These are phyloP conservation scores for Clarias batrachus DNA, from an alignment of 2,113 vertebrate genomes.

Conservation along the genomic window DNA sequence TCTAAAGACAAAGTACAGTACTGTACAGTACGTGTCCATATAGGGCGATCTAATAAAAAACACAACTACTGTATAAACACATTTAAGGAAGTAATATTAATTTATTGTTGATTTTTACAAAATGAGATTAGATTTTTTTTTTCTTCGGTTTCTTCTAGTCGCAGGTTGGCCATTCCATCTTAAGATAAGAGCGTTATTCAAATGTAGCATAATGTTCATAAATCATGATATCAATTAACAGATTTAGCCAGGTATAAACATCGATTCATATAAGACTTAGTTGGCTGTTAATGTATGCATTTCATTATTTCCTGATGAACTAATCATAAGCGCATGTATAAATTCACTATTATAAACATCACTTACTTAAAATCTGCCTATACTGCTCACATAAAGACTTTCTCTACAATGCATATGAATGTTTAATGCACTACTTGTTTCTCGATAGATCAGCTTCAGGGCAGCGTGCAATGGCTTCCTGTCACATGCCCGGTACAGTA, in stretches of 20 bases:
- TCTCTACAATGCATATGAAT: neutral
- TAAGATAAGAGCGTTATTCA: neutral
- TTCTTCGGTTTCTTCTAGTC: neutral
- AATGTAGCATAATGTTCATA: neutral
- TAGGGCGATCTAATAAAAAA: neutral
- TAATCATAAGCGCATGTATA: neutral
- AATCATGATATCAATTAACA: neutral
- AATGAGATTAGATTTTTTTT: neutral
- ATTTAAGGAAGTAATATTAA: neutral
- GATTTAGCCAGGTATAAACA: neutral
- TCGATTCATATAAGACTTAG: neutral
- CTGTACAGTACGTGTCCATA: neutral
- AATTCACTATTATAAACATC: neutral
- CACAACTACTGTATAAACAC: neutral
- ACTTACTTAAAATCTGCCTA: neutral
- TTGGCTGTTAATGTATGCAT: neutral
- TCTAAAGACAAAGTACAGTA: too few species aligned
- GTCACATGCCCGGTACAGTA: neutral
- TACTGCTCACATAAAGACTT: neutral
- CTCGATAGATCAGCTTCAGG: neutral
- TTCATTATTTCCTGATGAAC: neutral
- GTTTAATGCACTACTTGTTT: neutral
- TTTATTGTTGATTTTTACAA: neutral
- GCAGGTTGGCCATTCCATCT: neutral
- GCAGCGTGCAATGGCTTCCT: neutral